Conservation (phyloP, 2,113 vertebrate genomes). For the Aspiorhynchus laticeps region DNA sequence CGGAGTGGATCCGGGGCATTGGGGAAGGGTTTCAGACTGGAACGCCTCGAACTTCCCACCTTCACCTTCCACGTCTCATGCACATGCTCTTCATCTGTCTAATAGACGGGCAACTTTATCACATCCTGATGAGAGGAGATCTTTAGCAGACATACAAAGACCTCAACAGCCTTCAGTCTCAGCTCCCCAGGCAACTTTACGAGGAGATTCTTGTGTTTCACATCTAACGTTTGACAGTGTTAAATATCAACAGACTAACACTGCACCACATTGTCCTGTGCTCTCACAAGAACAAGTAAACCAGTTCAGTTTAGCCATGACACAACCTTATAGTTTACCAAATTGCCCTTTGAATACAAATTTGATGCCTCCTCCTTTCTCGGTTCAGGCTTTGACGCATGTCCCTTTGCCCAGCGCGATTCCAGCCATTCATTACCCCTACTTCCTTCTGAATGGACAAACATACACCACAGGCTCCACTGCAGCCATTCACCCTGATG, state of each 20-base stretch:
- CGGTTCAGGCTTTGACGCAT: conserved; percentile 21
- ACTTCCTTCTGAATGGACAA: conserved; percentile 55
- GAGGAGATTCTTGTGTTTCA: neutral
- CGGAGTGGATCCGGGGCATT: conserved; percentile 22
- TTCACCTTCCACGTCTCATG: neutral
- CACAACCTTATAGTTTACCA: conserved; percentile 32
- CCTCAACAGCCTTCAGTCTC: conserved; percentile 20
- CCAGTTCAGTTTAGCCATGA: conserved; percentile 29
- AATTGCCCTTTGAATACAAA: neutral
- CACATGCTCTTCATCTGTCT: conserved; percentile 31
- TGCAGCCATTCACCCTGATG: conserved; percentile 13
- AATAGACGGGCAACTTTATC: conserved; percentile 14
- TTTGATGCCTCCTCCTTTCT: conserved; percentile 10
- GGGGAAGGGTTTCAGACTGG: conserved; percentile 37
- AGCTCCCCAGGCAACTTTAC: neutral
- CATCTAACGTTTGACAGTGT: conserved; percentile 17
- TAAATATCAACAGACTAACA: conserved; percentile 8
- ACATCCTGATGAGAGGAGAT: conserved; percentile 7
- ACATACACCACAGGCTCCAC: conserved; percentile 54
- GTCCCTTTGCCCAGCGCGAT: neutral
- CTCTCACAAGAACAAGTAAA: conserved; percentile 44
- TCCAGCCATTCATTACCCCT: conserved; percentile 51
- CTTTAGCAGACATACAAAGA: conserved; percentile 29
- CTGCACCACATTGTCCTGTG: conserved; percentile 19
- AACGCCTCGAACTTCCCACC: neutral